A percentile compares a stretch with the other conserved stretches of the same genome.
These are phyloP conservation scores for Cyclura pinguis DNA, from an alignment of 2,797 vertebrate species.

Conservation along the genomic window DNA sequence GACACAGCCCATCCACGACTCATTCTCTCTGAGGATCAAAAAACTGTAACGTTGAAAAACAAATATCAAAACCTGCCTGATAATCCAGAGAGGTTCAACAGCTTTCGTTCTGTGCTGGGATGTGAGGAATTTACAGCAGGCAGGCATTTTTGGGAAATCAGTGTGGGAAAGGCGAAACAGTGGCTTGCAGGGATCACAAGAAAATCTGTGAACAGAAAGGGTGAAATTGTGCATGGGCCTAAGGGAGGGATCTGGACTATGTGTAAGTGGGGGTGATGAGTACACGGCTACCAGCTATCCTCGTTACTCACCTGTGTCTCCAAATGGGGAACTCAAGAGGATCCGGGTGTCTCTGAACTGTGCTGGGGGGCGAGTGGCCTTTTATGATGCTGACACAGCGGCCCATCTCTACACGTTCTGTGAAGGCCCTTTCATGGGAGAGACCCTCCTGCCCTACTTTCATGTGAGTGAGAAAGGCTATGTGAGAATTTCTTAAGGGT, in stretches of 20 bases:
- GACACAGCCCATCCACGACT: background rate
- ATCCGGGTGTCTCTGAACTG: conserved; percentile 6
- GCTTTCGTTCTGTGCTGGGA: too few species aligned
- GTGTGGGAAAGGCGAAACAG: too few species aligned
- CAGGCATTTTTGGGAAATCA: too few species aligned
- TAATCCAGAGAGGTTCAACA: background rate
- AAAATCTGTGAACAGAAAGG: too few species aligned
- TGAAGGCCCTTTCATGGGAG: background rate
- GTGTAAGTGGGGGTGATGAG: background rate
- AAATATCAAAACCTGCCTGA: background rate
- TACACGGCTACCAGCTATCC: too few species aligned
- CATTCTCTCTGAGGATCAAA: background rate
- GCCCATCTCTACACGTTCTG: background rate
- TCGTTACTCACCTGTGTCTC: background rate
- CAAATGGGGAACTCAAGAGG: background rate
- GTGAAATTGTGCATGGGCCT: too few species aligned
- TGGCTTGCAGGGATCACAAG: too few species aligned
- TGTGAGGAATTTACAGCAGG: too few species aligned
- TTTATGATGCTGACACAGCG: background rate
- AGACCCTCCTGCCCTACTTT: background rate
- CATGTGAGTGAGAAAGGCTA: too few species aligned
- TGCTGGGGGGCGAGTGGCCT: background rate
- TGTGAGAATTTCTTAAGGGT: too few species aligned
- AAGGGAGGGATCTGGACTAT: background rate
- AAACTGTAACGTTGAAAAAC: background rate